A percentile compares a stretch with the other conserved stretches of the same genome.
phyloP scores from a whole-genome alignment of 2,888 invertebrate genomes.

The Tribolium freemani region DNA sequence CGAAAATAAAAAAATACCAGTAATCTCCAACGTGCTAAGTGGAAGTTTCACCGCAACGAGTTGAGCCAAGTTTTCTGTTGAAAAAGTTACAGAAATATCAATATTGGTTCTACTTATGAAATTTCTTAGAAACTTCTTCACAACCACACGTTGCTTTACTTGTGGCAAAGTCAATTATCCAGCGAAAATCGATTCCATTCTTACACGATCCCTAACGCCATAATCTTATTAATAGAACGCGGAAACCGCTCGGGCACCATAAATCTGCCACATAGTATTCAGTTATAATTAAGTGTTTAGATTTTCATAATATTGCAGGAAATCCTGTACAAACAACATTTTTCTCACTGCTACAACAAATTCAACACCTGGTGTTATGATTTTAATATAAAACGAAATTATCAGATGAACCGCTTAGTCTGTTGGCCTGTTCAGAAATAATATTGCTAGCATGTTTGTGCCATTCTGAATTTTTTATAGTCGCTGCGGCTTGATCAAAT shows the following conservation, averaged over 20 bases:
- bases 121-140: not conserved
- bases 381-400: too few species aligned
- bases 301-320: too few species aligned
- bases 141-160: not conserved
- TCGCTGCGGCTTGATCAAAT: too few species aligned
- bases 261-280: not conserved
- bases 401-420: too few species aligned
- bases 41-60: not conserved
- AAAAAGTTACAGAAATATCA: not conserved
- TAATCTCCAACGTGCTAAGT: not conserved
- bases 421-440: too few species aligned
- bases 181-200: not conserved
- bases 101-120: constrained; percentile 1
- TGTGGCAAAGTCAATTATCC: not conserved
- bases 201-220: not conserved
- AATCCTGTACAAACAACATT: too few species aligned
- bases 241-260: not conserved
- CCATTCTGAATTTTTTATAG: too few species aligned
- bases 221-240: not conserved
- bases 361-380: too few species aligned
- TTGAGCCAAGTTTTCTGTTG: not conserved
- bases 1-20: not conserved
- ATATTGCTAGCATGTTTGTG: too few species aligned
- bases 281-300: not conserved
- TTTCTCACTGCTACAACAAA: too few species aligned